phyloP scores from a whole-genome alignment of 2,888 invertebrate species.

The Drosophila macrospina region DNA sequence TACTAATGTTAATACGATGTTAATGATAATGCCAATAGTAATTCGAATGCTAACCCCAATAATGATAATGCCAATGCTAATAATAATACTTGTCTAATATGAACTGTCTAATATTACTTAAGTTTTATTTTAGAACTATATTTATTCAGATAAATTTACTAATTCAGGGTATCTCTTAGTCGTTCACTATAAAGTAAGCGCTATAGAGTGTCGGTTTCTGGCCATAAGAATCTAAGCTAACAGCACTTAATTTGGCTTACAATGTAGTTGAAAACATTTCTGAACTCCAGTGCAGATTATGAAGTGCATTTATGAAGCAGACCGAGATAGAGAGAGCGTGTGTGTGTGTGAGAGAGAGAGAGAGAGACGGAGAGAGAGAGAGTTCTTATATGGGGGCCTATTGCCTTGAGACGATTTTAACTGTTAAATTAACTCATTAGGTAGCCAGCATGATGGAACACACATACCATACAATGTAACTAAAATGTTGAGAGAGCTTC shows the following conservation, averaged over 20 bases:
- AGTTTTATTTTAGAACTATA: neutral
- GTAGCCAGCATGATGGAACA: constrained; percentile 24
- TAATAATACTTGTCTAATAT: no score
- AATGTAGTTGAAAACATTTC: constrained; percentile 35
- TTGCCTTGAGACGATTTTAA: constrained; percentile 44
- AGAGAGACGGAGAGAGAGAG: neutral
- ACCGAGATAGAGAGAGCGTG: no score
- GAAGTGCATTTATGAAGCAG: constrained; percentile 24
- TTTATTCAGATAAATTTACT: neutral
- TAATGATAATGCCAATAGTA: no score
- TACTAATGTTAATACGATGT: no score
- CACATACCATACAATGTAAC: constrained; percentile 27
- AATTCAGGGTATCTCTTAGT: constrained; percentile 1
- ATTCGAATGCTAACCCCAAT: no score
- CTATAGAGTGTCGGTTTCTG: neutral
- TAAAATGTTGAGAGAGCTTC: constrained; percentile 10
- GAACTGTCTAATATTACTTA: no score
- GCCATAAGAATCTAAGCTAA: constrained; percentile 9
- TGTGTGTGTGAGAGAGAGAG: no score
- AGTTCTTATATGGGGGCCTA: constrained; percentile 9
- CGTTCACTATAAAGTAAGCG: neutral
- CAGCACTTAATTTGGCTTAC: constrained; percentile 16
- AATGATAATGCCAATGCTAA: no score
- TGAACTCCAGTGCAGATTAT: constrained; percentile 1
- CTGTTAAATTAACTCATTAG: constrained; percentile 65